These are phyloP conservation scores for Andrena flavipes DNA, from an alignment of 2,888 invertebrate genomes.

Conservation along the genomic window DNA sequence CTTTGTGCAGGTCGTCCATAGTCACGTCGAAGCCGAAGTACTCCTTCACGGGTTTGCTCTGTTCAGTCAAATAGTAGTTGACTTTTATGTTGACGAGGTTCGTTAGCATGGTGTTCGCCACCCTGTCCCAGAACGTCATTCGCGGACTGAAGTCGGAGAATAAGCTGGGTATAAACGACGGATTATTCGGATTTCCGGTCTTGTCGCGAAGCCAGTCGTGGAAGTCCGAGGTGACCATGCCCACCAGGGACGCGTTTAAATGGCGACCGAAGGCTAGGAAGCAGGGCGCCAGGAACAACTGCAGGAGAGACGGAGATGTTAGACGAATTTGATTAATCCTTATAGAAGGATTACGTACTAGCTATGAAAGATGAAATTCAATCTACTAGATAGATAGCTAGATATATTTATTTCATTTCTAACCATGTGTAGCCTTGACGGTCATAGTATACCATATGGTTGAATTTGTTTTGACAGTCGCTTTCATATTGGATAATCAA, in stretches of 20 bases:
- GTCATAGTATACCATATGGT: too few relatives aligned
- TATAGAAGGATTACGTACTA: too few relatives aligned
- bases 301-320: slow-evolving; percentile 26
- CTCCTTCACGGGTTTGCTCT: slow-evolving; percentile 68
- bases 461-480: too few relatives aligned
- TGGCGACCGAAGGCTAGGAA: slow-evolving; percentile 75
- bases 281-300: slow-evolving; percentile 77
- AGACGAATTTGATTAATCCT: not conserved
- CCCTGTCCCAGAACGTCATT: slow-evolving; percentile 77
- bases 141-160: slow-evolving; percentile 55
- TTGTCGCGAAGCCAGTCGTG: slow-evolving; percentile 77
- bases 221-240: slow-evolving; percentile 65
- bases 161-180: slow-evolving; percentile 68
- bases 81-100: slow-evolving; percentile 40
- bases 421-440: too few relatives aligned
- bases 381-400: too few relatives aligned
- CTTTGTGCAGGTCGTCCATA: slow-evolving; percentile 72
- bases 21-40: slow-evolving; percentile 68
- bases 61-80: slow-evolving; percentile 52
- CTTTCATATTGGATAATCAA: too few relatives aligned
- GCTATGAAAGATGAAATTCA: too few relatives aligned
- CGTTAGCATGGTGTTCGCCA: slow-evolving; percentile 66
- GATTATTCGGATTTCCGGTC: slow-evolving; percentile 73
- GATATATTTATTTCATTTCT: too few relatives aligned
- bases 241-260: slow-evolving; percentile 75